Percentiles rank a stretch among this genome's conserved stretches.
Evolutionary conservation across 2,113 vertebrate genomes (phyloP).

Genomic region (Pluvialis apricaria): DNA sequence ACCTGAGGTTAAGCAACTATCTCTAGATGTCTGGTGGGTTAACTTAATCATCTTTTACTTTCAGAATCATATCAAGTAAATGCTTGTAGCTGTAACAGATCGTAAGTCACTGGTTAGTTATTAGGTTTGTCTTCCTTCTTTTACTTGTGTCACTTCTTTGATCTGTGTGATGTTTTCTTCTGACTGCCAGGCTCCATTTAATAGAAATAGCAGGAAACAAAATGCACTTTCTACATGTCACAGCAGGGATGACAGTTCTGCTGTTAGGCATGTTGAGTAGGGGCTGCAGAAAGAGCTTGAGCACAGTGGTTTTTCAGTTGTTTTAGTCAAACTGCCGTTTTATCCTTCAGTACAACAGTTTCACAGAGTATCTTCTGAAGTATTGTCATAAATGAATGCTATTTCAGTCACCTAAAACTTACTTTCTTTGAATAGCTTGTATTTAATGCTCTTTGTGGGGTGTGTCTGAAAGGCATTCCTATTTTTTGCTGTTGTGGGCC

Average conservation of each 20-base stretch:
- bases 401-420: not conserved
- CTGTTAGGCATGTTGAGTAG: not conserved
- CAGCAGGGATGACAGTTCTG: not conserved
- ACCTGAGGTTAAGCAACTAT: not conserved
- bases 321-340: not conserved
- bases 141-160: not conserved
- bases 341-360: not conserved
- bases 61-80: not conserved
- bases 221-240: not conserved
- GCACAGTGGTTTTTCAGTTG: not conserved
- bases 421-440: not conserved
- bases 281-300: not conserved
- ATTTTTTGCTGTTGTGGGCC: not conserved
- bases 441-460: not conserved
- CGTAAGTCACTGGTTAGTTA: not conserved
- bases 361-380: not conserved
- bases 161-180: not conserved
- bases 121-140: not conserved
- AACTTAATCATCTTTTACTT: not conserved
- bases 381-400: not conserved
- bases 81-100: not conserved
- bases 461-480: not conserved
- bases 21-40: not conserved
- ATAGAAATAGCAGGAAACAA: not conserved
- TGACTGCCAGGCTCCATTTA: not conserved